Evolutionary conservation across 2,888 invertebrate species (phyloP).

Genomic region (Pimpla rufipes): DNA sequence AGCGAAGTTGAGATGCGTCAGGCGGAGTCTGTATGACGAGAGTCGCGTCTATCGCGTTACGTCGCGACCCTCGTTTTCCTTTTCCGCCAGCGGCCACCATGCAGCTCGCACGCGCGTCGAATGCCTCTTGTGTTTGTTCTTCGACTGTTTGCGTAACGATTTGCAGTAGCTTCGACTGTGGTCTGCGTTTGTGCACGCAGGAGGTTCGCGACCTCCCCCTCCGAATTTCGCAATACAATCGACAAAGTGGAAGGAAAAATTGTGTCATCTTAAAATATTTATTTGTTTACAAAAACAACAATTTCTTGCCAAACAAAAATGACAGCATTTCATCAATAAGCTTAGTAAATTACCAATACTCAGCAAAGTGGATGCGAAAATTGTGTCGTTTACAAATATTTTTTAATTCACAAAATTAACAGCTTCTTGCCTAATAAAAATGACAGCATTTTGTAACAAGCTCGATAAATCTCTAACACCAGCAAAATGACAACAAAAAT

Average conservation of each 20-base stretch:
- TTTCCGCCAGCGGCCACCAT: neutral
- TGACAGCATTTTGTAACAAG: too few species aligned
- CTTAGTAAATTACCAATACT: too few species aligned
- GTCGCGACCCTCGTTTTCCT: constrained; percentile 12
- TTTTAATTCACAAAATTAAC: too few species aligned
- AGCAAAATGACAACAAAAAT: too few species aligned
- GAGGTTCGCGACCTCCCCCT: neutral
- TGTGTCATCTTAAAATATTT: neutral
- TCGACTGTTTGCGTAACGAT: constrained; percentile 28
- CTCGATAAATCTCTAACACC: too few species aligned
- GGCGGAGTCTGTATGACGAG: constrained; percentile 17
- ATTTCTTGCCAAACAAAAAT: too few species aligned
- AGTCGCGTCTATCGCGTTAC: constrained; percentile 37
- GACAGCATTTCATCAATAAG: too few species aligned
- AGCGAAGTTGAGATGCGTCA: constrained; percentile 6
- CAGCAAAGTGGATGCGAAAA: too few species aligned
- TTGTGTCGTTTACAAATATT: too few species aligned
- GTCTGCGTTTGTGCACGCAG: neutral
- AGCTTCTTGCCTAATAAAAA: too few species aligned
- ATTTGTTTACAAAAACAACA: too few species aligned
- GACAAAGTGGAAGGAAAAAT: neutral
- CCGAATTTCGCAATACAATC: neutral
- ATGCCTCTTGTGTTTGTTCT: constrained; percentile 29
- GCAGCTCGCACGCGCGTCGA: neutral
- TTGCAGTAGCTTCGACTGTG: constrained; percentile 6